Evolutionary conservation across 2,888 invertebrate genomes (phyloP), one percentile per base, ranked within the genome.

Genomic region (Agrotis segetum): DNA sequence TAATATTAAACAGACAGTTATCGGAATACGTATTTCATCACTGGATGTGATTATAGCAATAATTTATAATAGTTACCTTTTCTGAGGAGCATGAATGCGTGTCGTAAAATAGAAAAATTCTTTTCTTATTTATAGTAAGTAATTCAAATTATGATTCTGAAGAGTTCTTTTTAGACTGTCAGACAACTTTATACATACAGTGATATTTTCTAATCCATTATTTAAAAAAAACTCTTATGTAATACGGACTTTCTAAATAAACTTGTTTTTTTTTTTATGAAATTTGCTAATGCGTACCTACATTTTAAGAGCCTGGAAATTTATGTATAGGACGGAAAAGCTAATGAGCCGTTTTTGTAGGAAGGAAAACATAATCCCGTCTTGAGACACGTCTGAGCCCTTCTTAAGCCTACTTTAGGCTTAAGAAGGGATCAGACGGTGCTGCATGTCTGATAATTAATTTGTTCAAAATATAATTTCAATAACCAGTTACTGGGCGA

Each of bases 1-100:
- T 78, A 79, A 79, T 77, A 79, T 47, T 73, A 53, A 74, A 62
- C 49, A 59, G 55, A 46, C 29, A 49, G 49, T 49, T 71, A 74
- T 74, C 56, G 34, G 46, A 46, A 58, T 58, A 49, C 14, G 50
- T 60, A 47, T 52, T 58, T 52, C 11, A 58, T 75, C n/a, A 56
- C 9, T 40, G 40, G 40, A 40, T 40, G 40, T 11, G 4, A 40
- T 40, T 40, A 40, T 40, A 40, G 40, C 40, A 40, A 40, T 40
- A 40, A 40, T 40, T 40, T 40, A 40, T 40, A 40, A 40, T 40
- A 40, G 40, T 1, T 40, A 40, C 11, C 40, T 40, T 11, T 40
- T 40, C 40, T 40, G 40, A 34, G 7, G 34, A 7, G 34, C 34
- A 34, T 34, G 34, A 40, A 11, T 11, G 40, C 40, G 40, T 40